Evolutionary conservation across 2,888 invertebrate genomes (phyloP), one percentile per base, ranked within the genome.

Genomic region (Xylota sylvarum): DNA sequence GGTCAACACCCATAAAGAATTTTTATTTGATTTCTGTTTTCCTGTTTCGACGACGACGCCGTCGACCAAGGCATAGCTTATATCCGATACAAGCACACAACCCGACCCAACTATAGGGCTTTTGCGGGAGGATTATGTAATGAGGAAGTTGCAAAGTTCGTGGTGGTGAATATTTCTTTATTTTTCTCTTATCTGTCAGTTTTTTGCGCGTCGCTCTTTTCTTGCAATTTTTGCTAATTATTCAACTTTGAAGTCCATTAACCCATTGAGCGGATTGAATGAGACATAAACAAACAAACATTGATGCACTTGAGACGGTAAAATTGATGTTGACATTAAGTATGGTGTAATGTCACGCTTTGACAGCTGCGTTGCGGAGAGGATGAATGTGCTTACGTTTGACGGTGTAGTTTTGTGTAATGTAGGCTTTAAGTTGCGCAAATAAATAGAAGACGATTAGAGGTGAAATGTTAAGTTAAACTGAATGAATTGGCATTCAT

Each of bases 171-270:
- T 74, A 19, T 46, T 23, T 40, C 14, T 23, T 43, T n/a, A 56
- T 32, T 17, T 14, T 40, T 46, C 27, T 70, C 69, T 84, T 84
- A 84, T 84, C 83, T 84, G 79, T 67, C 67, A 72, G 78, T 72
- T 70, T 78, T 40, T 55, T 65, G 60, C 62, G 48, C 48, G 19
- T 23, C 30, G 46, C 52, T 70, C 35, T 27, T 52, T 74, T 46
- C 52, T 32, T 43, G 23, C 9, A 2, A 37, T 40, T 12, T 58
- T 69, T 76, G 81, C 81, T 81, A 81, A 81, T 77, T 80, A 85
- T 85, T 85, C 65, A 85, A 77, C 85, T 81, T 72, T 76, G 76
- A 81, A 85, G 85, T 81, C 85, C 85, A 81, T 85, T 85, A 76
- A 85, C 85, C 85, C 85, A 85, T 72, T 85, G 81, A 84, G 43